Evolutionary conservation across 2,113 vertebrate species (phyloP), one percentile per base, ranked within the genome.

Genomic region (Brachypodius melanocephalos): DNA sequence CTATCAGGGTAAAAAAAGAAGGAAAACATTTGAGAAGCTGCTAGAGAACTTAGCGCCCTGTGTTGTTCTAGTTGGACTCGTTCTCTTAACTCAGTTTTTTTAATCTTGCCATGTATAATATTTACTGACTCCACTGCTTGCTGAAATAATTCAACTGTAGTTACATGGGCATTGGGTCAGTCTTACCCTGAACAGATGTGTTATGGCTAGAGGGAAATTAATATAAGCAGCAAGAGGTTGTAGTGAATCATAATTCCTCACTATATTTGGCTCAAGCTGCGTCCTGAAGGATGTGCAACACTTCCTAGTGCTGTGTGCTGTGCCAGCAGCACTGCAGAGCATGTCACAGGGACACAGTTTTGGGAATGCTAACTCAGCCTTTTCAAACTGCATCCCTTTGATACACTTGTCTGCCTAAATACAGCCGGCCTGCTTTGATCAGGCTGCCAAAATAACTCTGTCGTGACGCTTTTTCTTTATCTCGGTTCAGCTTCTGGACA

Each of bases 361-460:
- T 19, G 84, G 78, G 74, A 93, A 66, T 51, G 88, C 85, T 88
- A 94, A 58, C 78, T 76, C 74, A 85, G 91, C 63, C 85, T 34
- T 91, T 96, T 88, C 78, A 58, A 85, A 85, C 67, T 83, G 67
- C 81, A 59, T n/a, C 59, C 55, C 74, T 96, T 83, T 89, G 89
- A 89, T 93, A 63, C 85, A 55, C 67, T 95, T 91, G 74, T 93
- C 85, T 94, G 78, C 69, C 87, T 62, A 88, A 92, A 72, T 31
- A 24, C 69, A 88, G 57, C 28, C 12, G 0, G 15, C 49, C n/a
- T 0, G 14, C 94, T 95, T 93, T 96, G 88, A 91, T 95, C 88
- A 59, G 59, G 55, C 67, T 67, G 78, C 91, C 89, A 94, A 96
- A 90, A 95, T 57, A 85, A 74, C 86, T 71, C 62, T 76, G 67